Base-by-base conservation (phyloP, 2,888 invertebrate genomes). In the Macrosiphum euphorbiae region DNA sequence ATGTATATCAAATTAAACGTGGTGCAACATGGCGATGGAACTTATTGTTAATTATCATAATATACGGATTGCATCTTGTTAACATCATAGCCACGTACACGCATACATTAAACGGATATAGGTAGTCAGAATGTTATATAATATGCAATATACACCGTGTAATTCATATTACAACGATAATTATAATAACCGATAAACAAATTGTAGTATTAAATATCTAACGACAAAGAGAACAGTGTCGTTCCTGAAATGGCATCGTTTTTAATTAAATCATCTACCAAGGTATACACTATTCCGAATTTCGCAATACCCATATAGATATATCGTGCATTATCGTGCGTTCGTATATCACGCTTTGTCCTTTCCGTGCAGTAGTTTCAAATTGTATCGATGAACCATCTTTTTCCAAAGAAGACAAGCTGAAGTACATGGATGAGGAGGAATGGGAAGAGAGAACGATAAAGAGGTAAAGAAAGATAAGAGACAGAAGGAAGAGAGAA, bases 151-250 rank as follows among this genome's bases (percentile, higher is more conserved):
- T 78, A 35, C 35, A 35, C 35, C 78, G 35, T 35, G 78, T 78
- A 78, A 78, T 78, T 67, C 35, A 35, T 4, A 78, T 78, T 35
- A 35, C 7, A 78, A 20, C 20, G 7, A 78, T 35, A 16, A 78
- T 78, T 78, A 78, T 78, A 35, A 78, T 78, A 78, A 78, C 8
- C 35, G 78, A 78, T 78, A 78, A 78, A 78, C 78, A 78, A 78
- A 78, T 78, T 78, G 35, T 20, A 78, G 35, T 78, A 20, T 78
- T 78, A 20, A 78, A 78, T 78, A 35, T 78, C 35, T 35, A 35
- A 78, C 20, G n/a, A 35, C 35, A 78, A 78, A 78, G 35, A 78
- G 78, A 78, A 78, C 85, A 86, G 26, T 44, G 85, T 28, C 13
- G 24, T 86, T 44, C 28, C 44, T 41, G 85, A 86, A 44, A 86